Evolutionary conservation across 30 jellyfish, hydroid and myxozoan species (phyloP), one percentile per base, ranked within the genome.

Genomic region (Hydractinia symbiolongicarpus): DNA sequence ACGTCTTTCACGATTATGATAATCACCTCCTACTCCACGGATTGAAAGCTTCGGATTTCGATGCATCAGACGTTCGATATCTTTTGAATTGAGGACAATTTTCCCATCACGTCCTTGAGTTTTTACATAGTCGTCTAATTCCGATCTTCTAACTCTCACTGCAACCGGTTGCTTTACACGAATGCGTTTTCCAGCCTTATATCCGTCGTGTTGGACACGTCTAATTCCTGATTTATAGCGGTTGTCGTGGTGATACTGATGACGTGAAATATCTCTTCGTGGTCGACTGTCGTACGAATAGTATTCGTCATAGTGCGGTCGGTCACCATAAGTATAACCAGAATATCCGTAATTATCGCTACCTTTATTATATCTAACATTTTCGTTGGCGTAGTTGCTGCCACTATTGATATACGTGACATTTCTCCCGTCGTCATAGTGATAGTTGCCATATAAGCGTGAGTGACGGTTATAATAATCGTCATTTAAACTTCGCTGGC

Each of bases 131-230:
- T 77, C 66, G n/a, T 77, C 53, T 7, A 77, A 62, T 7, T 77
- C 85, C 5, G 85, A 77, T 8, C 85, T 75, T 16, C 85, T 75
- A 30, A 77, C 56, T 77, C 66, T 77, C 1, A 77, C 85, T n/a
- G 55, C 60, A 19, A 77, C 76, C 11, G 85, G 85, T 5, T 44
- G 82, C 56, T 77, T 77, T 6, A 77, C 15, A 17, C 78, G 9
- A 1, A 64, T 6, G 17, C 40, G 74, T 13, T 64, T 64, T 0
- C 74, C 74, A 7, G 74, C 74, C 6, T 7, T 64, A 64, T 64
- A 64, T 64, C 74, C 74, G 40, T 64, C 74, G 17, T 13, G 74
- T 6, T 64, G 44, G 2, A 30, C 44, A 30, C 44, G 44, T 30
- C 44, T 30, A 30, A 30, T 30, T 2, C 44, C 44, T 30, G 44